These are phyloP conservation scores for Stegostoma tigrinum DNA, from an alignment of 2,113 vertebrate species.

Conservation along the genomic window DNA sequence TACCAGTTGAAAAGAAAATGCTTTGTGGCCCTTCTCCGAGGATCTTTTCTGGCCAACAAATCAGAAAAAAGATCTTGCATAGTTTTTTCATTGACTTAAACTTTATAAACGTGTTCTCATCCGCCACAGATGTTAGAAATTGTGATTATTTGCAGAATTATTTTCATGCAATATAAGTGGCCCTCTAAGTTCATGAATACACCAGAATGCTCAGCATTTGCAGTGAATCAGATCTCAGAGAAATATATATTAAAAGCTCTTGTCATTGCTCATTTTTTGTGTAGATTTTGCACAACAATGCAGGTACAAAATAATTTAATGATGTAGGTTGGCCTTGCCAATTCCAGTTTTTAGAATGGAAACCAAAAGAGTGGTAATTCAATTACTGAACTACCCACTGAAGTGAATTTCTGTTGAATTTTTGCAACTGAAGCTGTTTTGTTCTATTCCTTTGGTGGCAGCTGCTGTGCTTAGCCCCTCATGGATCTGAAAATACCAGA, in stretches of 20 bases:
- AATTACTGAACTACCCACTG: neutral
- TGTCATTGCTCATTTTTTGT: neutral
- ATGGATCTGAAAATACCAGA: neutral
- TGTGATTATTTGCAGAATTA: neutral
- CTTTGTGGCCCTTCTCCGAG: neutral
- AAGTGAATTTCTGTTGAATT: neutral
- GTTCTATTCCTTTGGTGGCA: neutral
- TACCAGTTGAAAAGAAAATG: neutral
- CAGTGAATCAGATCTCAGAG: neutral
- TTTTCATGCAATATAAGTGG: neutral
- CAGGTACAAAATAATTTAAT: neutral
- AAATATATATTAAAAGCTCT: neutral
- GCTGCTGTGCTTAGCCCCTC: neutral
- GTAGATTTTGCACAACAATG: neutral
- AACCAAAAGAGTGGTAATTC: neutral
- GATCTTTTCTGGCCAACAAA: neutral
- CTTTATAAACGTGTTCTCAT: neutral
- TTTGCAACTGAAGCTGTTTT: neutral
- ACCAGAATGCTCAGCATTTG: neutral
- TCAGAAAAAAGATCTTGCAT: neutral
- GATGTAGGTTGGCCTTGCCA: neutral
- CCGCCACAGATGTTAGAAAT: neutral
- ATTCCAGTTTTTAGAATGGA: neutral
- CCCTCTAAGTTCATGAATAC: neutral
- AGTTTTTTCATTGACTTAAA: neutral